These are phyloP conservation scores for Pollenia griseotomentosa DNA, from an alignment of 2,888 invertebrate species.

Conservation along the genomic window DNA sequence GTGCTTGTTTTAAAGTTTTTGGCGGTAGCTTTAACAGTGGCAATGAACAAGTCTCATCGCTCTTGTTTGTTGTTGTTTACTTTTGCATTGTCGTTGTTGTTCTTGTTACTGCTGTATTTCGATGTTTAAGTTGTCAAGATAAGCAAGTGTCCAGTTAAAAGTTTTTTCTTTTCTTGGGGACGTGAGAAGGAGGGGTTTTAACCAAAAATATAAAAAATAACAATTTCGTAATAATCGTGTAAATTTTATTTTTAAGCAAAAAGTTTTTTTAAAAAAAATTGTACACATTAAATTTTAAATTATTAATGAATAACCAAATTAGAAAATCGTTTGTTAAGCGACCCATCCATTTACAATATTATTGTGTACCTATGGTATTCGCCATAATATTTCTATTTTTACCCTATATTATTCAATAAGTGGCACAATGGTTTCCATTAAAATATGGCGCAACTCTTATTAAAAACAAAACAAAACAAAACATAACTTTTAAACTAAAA, in stretches of 20 bases:
- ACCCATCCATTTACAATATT: too few species aligned
- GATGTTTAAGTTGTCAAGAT: constrained; percentile 57
- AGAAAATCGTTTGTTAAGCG: too few species aligned
- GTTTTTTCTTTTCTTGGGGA: not conserved
- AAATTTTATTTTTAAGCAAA: not conserved
- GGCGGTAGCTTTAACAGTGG: constrained; percentile 70
- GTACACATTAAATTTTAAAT: too few species aligned
- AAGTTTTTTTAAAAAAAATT: too few species aligned
- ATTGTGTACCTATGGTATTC: too few species aligned
- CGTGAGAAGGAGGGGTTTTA: not conserved
- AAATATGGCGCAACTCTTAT: too few species aligned
- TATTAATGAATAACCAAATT: too few species aligned
- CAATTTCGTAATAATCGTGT: constrained; percentile 21
- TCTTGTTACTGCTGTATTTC: constrained; percentile 11
- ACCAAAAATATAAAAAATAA: constrained; percentile 1
- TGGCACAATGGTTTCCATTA: too few species aligned
- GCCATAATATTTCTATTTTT: too few species aligned
- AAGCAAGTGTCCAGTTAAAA: constrained; percentile 33
- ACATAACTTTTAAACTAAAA: too few species aligned
- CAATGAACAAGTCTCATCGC: constrained; percentile 66
- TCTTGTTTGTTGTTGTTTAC: constrained; percentile 53
- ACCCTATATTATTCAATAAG: too few species aligned
- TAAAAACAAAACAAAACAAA: too few species aligned
- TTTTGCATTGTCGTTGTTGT: not conserved
- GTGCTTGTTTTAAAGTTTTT: not conserved